phyloP scores from a whole-genome alignment of 1,140 invertebrate species.

The Conus betulinus region DNA sequence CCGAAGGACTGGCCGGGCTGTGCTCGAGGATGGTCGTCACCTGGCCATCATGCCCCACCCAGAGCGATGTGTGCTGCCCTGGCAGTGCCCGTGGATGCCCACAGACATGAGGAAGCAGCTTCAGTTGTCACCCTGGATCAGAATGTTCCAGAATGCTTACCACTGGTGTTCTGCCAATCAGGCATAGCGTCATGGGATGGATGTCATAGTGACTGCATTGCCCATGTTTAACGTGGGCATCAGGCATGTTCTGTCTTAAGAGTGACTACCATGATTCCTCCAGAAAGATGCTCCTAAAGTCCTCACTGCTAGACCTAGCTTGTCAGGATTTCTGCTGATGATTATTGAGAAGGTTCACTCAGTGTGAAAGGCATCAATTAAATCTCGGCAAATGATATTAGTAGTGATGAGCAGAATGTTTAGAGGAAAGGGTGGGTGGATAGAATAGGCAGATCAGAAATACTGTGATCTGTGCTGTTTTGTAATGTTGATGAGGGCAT shows the following conservation, averaged over 20 bases:
- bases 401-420: too few species aligned
- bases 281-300: neutral
- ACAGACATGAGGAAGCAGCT: conserved; percentile 75
- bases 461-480: too few species aligned
- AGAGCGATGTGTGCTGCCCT: conserved; percentile 81
- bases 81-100: conserved; percentile 76
- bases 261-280: neutral
- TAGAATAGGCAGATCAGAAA: too few species aligned
- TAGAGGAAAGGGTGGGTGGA: too few species aligned
- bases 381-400: too few species aligned
- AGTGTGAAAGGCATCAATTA: too few species aligned
- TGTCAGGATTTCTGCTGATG: too few species aligned
- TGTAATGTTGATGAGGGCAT: too few species aligned
- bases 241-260: neutral
- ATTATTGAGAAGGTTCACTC: too few species aligned
- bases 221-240: too few species aligned
- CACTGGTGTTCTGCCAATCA: conserved; percentile 81
- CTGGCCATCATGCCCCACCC: conserved; percentile 99
- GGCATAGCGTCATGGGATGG: neutral
- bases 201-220: neutral
- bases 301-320: neutral
- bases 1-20: conserved; percentile 86
- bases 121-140: conserved; percentile 89
- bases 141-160: conserved; percentile 94
- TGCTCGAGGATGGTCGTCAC: conserved; percentile 92